These are phyloP conservation scores for Danio albolineatus DNA, from an alignment of 2,797 vertebrate species.

Conservation along the genomic window DNA sequence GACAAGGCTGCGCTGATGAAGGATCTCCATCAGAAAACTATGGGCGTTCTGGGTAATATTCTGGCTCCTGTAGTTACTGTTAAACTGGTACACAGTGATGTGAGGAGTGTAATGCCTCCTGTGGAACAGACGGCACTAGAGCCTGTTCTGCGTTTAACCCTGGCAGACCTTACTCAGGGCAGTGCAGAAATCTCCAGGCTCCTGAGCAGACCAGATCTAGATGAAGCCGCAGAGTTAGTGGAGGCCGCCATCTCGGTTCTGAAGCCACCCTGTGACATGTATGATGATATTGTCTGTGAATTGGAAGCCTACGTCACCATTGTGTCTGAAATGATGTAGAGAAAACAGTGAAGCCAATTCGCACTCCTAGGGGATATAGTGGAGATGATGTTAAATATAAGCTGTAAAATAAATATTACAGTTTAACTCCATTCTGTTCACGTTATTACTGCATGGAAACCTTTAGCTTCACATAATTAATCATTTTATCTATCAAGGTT, in stretches of 20 bases:
- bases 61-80: neutral
- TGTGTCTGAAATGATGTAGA: neutral
- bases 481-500: no score
- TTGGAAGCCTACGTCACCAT: slow-evolving; percentile 6
- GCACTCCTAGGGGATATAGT: no score
- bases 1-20: neutral
- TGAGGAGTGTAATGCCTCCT: slow-evolving; percentile 7
- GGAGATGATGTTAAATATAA: no score
- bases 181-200: neutral
- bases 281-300: neutral
- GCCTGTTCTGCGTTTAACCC: neutral
- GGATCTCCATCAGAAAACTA: neutral
- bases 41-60: neutral
- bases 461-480: no score
- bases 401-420: no score
- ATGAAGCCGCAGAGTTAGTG: neutral
- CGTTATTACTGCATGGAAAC: no score
- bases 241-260: neutral
- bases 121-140: neutral
- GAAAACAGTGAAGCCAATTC: no score
- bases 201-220: neutral
- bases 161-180: neutral
- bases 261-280: neutral
- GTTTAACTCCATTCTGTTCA: no score
- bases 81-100: neutral